Evolutionary conservation across 2,797 vertebrate species (phyloP).

Genomic region (Rhabdophis nuchalis): DNA sequence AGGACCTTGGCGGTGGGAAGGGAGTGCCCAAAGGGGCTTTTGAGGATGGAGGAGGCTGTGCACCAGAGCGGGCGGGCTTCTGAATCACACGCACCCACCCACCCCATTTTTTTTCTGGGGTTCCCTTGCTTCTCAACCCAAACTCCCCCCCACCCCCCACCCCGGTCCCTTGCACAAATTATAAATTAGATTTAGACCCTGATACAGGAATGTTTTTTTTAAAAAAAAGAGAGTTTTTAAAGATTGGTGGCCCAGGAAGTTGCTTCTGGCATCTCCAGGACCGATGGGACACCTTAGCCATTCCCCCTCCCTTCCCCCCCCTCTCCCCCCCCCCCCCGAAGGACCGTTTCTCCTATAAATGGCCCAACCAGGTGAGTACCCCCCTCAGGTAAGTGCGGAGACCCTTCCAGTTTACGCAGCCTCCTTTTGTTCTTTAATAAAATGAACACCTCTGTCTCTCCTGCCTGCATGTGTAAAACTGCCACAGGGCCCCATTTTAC

Average conservation of each 20-base stretch:
- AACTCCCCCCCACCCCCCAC: too few relatives aligned
- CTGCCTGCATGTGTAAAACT: background rate
- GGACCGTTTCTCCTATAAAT: background rate
- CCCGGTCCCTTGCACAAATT: background rate
- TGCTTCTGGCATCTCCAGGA: background rate
- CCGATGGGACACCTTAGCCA: background rate
- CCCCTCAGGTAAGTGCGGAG: conserved; percentile 60
- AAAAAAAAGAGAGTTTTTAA: background rate
- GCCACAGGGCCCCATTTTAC: background rate
- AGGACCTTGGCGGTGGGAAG: background rate
- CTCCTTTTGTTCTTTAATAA: background rate
- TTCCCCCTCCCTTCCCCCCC: conserved; percentile 21
- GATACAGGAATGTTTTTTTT: background rate
- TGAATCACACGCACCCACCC: background rate
- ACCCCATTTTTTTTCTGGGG: background rate
- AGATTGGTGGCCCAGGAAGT: background rate
- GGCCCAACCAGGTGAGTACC: conserved; percentile 64
- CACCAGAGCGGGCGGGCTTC: conserved; percentile 24
- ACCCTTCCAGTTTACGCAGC: background rate
- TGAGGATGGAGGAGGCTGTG: conserved; percentile 60
- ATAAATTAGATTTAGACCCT: background rate
- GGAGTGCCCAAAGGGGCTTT: background rate
- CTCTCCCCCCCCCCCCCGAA: conserved; percentile 49
- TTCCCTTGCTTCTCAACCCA: background rate
- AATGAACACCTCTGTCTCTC: background rate